These are phyloP conservation scores for Antennarius striatus DNA, from an alignment of 2,113 vertebrate genomes.

Conservation along the genomic window DNA sequence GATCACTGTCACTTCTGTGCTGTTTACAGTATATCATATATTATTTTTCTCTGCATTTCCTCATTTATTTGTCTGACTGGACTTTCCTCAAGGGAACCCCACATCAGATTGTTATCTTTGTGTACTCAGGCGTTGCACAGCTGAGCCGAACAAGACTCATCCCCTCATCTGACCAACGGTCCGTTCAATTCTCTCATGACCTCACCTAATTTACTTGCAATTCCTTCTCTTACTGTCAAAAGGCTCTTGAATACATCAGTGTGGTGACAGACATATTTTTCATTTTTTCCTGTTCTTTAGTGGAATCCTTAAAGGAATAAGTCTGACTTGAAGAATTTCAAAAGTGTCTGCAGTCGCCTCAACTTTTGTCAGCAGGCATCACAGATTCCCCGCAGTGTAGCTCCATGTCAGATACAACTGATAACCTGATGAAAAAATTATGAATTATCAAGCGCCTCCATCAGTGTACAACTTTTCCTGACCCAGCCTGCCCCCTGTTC, in stretches of 20 bases:
- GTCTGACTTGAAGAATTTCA: conserved; percentile 32
- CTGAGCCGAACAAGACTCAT: conserved; percentile 53
- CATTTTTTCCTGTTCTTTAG: conserved; percentile 11
- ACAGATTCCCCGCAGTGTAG: conserved; percentile 17
- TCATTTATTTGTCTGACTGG: conserved; percentile 18
- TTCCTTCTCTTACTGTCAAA: conserved; percentile 5
- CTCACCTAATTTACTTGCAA: conserved; percentile 39
- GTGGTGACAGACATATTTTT: conserved; percentile 16
- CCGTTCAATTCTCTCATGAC: conserved; percentile 19
- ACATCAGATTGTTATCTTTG: conserved; percentile 69
- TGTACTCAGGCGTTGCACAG: conserved; percentile 68
- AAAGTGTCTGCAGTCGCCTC: conserved; percentile 11
- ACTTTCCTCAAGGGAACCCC: conserved; percentile 40
- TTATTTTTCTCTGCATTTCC: conserved; percentile 7
- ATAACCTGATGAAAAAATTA: conserved; percentile 9
- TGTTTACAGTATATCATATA: conserved; percentile 22
- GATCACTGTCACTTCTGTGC: conserved; percentile 10
- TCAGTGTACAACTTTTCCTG: conserved; percentile 1
- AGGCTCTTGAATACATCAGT: background rate
- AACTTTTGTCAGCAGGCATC: conserved; percentile 31
- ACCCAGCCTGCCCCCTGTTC: background rate
- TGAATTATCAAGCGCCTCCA: conserved; percentile 7
- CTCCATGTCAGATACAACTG: background rate
- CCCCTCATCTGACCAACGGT: conserved; percentile 19
- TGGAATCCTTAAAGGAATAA: conserved; percentile 7